Evolutionary conservation across 1,140 invertebrate genomes (phyloP), one percentile per base, ranked within the genome.

Genomic region (Stenopsyche tienmushanensis): DNA sequence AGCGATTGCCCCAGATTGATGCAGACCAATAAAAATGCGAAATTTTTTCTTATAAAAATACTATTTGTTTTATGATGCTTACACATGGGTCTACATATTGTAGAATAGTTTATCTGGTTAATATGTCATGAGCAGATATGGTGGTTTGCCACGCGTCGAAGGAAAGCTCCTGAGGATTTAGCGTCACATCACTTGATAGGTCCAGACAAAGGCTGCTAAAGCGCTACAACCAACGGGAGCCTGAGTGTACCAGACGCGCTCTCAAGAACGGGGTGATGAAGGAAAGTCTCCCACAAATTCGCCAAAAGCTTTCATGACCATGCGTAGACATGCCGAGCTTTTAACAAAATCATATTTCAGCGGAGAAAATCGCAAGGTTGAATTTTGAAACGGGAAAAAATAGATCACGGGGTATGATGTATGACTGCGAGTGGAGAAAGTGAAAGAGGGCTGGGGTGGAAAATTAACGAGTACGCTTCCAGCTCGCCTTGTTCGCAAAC

Each of bases 401-500:
- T n/a, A n/a, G n/a, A n/a, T n/a, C n/a, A n/a, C n/a, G n/a, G n/a
- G n/a, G n/a, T n/a, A n/a, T n/a, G n/a, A n/a, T n/a, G n/a, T n/a
- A n/a, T n/a, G n/a, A n/a, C n/a, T n/a, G n/a, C n/a, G n/a, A n/a
- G n/a, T n/a, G n/a, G n/a, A n/a, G n/a, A n/a, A n/a, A n/a, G n/a
- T n/a, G n/a, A n/a, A n/a, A n/a, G n/a, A 5, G 41, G 41, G 3
- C 13, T 17, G 41, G 41, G 15, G 34, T 17, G 9, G n/a, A 57
- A 39, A 29, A 29, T 55, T 55, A 57, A 57, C 54, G 54, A 57
- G 54, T 29, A 39, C 34, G 54, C 24, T 17, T 23, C 29, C 29
- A 34, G 15, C 53, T 55, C 34, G 54, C 53, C 34, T 24, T 15
- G 26, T 41, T 57, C 39, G 54, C 54, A 57, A 57, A 57, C 54